A percentile compares a stretch with the other conserved stretches of the same genome.
Conservation (phyloP, 2,888 invertebrate genomes). For the Exephanes ischioxanthus region DNA sequence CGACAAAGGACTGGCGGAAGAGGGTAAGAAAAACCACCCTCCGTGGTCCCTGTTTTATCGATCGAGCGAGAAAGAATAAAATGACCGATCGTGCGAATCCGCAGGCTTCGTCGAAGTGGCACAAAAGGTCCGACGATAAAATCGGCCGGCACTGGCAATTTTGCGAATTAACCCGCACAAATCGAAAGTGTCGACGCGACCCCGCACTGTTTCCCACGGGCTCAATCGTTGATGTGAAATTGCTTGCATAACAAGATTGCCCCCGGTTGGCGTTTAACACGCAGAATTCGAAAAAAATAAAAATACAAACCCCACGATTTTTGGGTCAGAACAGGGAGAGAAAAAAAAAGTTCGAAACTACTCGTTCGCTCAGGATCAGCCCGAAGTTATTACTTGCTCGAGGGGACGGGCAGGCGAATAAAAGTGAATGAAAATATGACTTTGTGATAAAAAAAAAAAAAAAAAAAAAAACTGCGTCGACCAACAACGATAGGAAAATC, state of each 20-base stretch:
- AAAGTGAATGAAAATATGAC: not conserved
- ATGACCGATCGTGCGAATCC: constrained; percentile 37
- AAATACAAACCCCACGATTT: not conserved
- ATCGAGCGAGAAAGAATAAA: constrained; percentile 37
- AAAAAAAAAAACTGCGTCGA: not conserved
- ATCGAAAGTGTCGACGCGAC: constrained; percentile 16
- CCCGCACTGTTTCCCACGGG: not conserved
- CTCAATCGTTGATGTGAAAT: not conserved
- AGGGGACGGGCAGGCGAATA: not conserved
- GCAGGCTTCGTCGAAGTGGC: constrained; percentile 50
- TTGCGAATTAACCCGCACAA: not conserved
- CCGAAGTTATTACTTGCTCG: not conserved
- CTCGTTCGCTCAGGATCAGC: not conserved
- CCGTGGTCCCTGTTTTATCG: not conserved
- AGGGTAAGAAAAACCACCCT: constrained; percentile 34
- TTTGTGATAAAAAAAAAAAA: not conserved
- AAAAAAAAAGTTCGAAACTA: not conserved
- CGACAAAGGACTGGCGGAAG: constrained; percentile 42
- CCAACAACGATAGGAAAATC: not conserved
- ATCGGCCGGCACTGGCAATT: constrained; percentile 28
- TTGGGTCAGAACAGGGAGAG: not conserved
- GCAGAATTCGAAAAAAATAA: not conserved
- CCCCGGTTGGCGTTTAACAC: not conserved
- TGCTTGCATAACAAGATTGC: not conserved
- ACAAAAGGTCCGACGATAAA: constrained; percentile 16